A percentile compares a stretch with the other conserved stretches of the same genome.
Evolutionary conservation across 2,113 vertebrate species (phyloP).

Genomic region (Hippocampus guttulatus): DNA sequence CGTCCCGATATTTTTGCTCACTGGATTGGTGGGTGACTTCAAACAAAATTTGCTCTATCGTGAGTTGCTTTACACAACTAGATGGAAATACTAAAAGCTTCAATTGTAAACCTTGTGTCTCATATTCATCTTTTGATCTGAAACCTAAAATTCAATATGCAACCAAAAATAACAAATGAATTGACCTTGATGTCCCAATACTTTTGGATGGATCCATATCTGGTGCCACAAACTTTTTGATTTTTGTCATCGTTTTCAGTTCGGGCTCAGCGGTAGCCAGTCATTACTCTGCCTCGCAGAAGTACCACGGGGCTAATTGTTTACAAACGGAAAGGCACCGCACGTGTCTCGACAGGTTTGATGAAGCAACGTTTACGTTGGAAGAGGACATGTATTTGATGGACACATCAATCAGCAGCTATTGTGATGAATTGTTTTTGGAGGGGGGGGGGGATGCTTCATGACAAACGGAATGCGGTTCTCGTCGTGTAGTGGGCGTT

Average conservation of each 20-base stretch:
- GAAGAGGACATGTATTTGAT: constrained; percentile 13
- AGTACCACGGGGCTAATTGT: neutral
- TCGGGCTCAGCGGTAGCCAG: neutral
- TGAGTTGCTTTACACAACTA: too few relatives aligned
- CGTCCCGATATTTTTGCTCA: too few relatives aligned
- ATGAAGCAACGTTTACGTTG: constrained; percentile 45
- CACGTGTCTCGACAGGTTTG: constrained; percentile 8
- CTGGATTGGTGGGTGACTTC: too few relatives aligned
- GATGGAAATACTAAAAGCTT: too few relatives aligned
- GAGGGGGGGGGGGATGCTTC: constrained; percentile 3
- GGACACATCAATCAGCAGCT: constrained; percentile 18
- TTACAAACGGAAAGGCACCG: neutral
- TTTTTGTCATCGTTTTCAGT: neutral
- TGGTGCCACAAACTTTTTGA: too few relatives aligned
- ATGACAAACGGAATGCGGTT: constrained; percentile 31
- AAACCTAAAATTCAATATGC: too few relatives aligned
- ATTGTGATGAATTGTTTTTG: neutral
- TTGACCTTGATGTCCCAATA: too few relatives aligned
- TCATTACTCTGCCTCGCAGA: neutral
- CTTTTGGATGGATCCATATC: too few relatives aligned
- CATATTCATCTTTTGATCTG: too few relatives aligned
- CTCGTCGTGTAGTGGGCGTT: constrained; percentile 13
- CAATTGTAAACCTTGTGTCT: too few relatives aligned
- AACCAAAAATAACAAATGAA: too few relatives aligned
- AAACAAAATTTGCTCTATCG: too few relatives aligned